Evolutionary conservation across 2,113 vertebrate genomes (phyloP).

Genomic region (Alaudala cheleensis): DNA sequence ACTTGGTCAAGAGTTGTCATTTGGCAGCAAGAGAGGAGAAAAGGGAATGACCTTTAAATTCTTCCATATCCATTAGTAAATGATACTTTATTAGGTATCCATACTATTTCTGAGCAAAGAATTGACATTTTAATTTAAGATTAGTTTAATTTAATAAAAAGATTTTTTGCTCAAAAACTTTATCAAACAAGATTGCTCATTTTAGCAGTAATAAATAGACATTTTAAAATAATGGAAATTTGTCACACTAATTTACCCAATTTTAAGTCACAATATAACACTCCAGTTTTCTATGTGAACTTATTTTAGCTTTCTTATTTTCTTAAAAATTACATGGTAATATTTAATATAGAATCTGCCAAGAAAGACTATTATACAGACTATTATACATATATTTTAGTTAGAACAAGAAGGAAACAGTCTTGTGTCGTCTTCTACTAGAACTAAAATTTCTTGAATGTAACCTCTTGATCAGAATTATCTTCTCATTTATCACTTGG

Average conservation of each 20-base stretch:
- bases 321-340: not conserved
- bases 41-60: not conserved
- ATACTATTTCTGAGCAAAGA: not conserved
- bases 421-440: not conserved
- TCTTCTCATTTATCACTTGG: not conserved
- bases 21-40: not conserved
- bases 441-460: not conserved
- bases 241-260: not conserved
- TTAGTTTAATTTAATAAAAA: not conserved
- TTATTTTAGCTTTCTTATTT: not conserved
- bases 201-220: not conserved
- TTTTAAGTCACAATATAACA: not conserved
- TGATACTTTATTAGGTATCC: not conserved
- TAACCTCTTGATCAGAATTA: not conserved
- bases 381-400: not conserved
- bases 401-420: not conserved
- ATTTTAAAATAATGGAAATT: not conserved
- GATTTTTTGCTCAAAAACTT: not conserved
- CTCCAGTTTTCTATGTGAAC: not conserved
- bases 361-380: not conserved
- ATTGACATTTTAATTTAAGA: not conserved
- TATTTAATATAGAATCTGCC: not conserved
- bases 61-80: not conserved
- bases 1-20: not conserved
- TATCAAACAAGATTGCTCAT: not conserved